These are phyloP conservation scores for Rhadina sibilatrix DNA, from an alignment of 2,113 vertebrate genomes.

Conservation along the genomic window DNA sequence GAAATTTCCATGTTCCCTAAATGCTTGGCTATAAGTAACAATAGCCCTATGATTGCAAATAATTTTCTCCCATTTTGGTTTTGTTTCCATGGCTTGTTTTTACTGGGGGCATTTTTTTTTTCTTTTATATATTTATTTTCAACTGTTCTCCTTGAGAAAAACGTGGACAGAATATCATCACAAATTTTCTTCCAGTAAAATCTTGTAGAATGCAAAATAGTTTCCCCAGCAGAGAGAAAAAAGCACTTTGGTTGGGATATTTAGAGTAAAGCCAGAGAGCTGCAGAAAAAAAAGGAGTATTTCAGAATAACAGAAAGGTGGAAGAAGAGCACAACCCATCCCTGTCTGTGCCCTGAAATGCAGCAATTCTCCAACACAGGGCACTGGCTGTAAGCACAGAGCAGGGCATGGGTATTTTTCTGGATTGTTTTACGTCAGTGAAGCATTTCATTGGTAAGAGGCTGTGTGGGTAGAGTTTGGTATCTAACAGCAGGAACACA, in stretches of 20 bases:
- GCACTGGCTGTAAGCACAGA: background rate
- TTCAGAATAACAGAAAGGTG: background rate
- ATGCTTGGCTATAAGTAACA: background rate
- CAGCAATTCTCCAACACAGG: background rate
- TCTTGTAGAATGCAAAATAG: background rate
- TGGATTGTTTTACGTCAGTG: background rate
- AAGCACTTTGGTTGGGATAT: background rate
- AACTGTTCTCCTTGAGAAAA: background rate
- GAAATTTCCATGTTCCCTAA: constrained; percentile 3
- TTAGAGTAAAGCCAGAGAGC: background rate
- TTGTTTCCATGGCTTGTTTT: constrained; percentile 38
- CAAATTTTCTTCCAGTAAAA: background rate
- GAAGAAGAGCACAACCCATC: background rate
- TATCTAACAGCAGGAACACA: constrained; percentile 48
- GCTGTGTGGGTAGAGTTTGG: constrained; percentile 34
- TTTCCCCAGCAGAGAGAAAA: background rate
- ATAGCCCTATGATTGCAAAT: background rate
- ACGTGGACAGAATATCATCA: background rate
- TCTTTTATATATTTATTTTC: constrained; percentile 30
- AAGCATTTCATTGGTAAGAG: background rate
- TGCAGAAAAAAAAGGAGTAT: background rate
- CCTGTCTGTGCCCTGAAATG: background rate
- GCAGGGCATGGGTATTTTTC: background rate
- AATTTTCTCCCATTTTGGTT: constrained; percentile 19
- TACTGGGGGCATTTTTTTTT: background rate